These are phyloP conservation scores for Rotaria sp. DNA, from an alignment of 2,888 invertebrate genomes.

Conservation along the genomic window DNA sequence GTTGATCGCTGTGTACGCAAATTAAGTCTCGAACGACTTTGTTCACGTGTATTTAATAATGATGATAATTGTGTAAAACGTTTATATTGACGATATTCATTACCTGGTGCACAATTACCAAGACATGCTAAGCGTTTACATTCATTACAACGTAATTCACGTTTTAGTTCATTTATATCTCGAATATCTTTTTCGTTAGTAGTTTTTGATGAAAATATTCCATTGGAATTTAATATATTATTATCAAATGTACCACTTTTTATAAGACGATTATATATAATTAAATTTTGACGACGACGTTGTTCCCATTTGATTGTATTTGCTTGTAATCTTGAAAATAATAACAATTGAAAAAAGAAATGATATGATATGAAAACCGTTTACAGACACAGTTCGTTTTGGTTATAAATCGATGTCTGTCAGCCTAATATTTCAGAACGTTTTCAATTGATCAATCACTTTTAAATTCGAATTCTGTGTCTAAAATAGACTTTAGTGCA, in stretches of 20 bases:
- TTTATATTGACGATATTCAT: not conserved
- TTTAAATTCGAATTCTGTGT: too few relatives aligned
- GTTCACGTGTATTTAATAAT: not conserved
- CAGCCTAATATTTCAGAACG: too few relatives aligned
- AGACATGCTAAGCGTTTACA: not conserved
- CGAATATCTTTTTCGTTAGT: not conserved
- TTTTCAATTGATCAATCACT: too few relatives aligned
- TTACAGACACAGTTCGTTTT: too few relatives aligned
- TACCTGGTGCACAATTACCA: not conserved
- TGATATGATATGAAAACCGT: too few relatives aligned
- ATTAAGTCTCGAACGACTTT: not conserved
- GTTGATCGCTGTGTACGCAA: not conserved
- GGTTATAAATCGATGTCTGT: too few relatives aligned
- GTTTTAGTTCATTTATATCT: not conserved
- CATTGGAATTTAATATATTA: not conserved
- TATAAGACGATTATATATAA: not conserved
- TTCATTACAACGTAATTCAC: constrained; percentile 22
- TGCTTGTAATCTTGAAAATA: not conserved
- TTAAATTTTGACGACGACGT: not conserved
- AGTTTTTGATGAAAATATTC: not conserved
- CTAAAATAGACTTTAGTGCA: too few relatives aligned
- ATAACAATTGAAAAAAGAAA: not conserved
- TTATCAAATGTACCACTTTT: not conserved
- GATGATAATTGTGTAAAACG: not conserved
- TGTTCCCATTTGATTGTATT: constrained; percentile 3